phyloP scores from a whole-genome alignment of 2,113 vertebrate species.

The Hippocampus guttulatus region DNA sequence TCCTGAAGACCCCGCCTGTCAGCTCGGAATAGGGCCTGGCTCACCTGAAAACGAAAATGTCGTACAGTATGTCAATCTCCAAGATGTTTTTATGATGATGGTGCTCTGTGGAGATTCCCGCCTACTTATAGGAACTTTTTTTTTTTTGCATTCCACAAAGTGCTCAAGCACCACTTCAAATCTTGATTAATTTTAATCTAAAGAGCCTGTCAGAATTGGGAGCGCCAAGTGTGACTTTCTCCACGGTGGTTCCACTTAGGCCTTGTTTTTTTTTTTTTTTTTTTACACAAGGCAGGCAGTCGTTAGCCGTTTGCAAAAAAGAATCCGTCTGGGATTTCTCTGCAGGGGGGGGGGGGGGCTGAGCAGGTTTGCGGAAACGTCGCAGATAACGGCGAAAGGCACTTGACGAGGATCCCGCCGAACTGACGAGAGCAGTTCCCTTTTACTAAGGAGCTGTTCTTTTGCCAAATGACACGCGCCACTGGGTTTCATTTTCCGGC shows the following conservation, averaged over 20 bases:
- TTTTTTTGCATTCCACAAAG: background rate
- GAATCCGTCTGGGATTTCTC: conserved; percentile 48
- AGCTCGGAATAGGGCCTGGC: too few relatives aligned
- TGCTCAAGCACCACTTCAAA: conserved; percentile 29
- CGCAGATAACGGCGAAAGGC: conserved; percentile 36
- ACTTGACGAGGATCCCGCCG: conserved; percentile 48
- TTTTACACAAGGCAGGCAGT: background rate
- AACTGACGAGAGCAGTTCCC: conserved; percentile 51
- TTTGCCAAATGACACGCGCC: conserved; percentile 52
- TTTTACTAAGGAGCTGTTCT: conserved; percentile 58
- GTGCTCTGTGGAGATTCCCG: conserved; percentile 17
- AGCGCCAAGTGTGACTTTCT: conserved; percentile 8
- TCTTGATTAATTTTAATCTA: conserved; percentile 43
- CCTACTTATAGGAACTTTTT: conserved; percentile 12
- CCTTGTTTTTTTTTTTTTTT: conserved; percentile 38
- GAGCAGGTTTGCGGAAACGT: background rate
- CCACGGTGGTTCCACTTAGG: conserved; percentile 31
- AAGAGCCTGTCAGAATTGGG: conserved; percentile 39
- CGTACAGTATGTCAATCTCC: background rate
- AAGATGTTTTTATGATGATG: conserved; percentile 14
- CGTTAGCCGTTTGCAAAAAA: conserved; percentile 44
- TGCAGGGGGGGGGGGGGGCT: conserved; percentile 17
- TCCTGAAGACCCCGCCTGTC: too few relatives aligned
- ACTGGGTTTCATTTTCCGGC: conserved; percentile 32
- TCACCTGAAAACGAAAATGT: background rate